Base-by-base conservation (phyloP, 2,797 vertebrate genomes). In the Bucorvus abyssinicus region DNA sequence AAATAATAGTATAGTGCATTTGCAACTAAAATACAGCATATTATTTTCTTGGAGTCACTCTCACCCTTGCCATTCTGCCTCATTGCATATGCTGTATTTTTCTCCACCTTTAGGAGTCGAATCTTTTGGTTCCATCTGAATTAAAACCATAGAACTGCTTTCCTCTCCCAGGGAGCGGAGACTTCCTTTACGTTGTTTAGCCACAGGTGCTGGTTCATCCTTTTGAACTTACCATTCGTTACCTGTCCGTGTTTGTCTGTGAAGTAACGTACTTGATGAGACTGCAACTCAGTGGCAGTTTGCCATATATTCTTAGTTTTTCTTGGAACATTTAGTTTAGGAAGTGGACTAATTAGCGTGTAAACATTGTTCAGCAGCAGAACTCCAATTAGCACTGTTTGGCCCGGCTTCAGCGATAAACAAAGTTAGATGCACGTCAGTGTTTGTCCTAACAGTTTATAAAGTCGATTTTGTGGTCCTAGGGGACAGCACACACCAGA, bases 271-370 rank as follows among this genome's bases (percentile, higher is more conserved):
- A 75, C 95, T 97, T 97, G 98, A 97, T 97, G 97, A 97, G 97
- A 94, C 97, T 97, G 96, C 97, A 97, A 95, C 96, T 98, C 93
- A 94, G 89, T 98, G 98, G 98, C 98, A 68, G 94, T 96, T 97
- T 98, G 98, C 98, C 98, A 97, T 97, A 96, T 98, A 98, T 98
- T 98, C 97, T 97, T 97, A 94, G 71, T 94, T 98, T 96, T 97
- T 98, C 97, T 98, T 98, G 97, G 97, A 98, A 98, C 98, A 97
- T 98, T 98, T 97, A 96, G 97, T 98, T 98, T 98, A 98, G 98
- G 98, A 98, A 98, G 98, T 98, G 95, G 97, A 96, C 98, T 98
- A 98, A 98, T 99, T 98, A 98, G 97, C 68, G 57, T 84, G 93
- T 98, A 98, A 98, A 98, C 98, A 98, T 96, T 96, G 93, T 98